A percentile compares a stretch with the other conserved stretches of the same genome.
These are phyloP conservation scores for Bufo gargarizans DNA, from an alignment of 2,113 vertebrate genomes.

Conservation along the genomic window DNA sequence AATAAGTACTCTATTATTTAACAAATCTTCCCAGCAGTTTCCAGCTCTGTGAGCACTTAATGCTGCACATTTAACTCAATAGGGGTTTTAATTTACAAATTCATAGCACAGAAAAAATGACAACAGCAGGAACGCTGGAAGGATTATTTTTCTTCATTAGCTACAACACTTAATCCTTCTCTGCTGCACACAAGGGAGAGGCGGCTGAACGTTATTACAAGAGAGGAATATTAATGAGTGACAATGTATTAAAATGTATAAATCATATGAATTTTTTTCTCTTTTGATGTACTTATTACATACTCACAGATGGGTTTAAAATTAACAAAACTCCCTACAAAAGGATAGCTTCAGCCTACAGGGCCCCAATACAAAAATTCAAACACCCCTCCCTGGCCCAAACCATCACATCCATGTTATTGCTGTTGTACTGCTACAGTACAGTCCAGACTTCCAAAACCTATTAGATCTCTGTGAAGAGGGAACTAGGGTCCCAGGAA, in stretches of 20 bases:
- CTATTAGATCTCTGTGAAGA: too few species aligned
- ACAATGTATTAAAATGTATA: not conserved
- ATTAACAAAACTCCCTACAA: too few species aligned
- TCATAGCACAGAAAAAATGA: not conserved
- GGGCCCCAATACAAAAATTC: too few species aligned
- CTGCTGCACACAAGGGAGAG: not conserved
- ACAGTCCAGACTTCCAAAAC: too few species aligned
- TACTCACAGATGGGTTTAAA: too few species aligned
- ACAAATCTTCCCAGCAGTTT: not conserved
- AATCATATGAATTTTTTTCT: not conserved
- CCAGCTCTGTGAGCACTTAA: not conserved
- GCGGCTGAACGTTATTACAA: not conserved
- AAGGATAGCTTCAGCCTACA: too few species aligned
- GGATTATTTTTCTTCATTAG: constrained; percentile 29
- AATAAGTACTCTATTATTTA: not conserved
- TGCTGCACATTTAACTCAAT: not conserved
- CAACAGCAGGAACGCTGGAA: not conserved
- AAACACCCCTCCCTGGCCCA: not conserved
- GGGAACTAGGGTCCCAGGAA: too few species aligned
- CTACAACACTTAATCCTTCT: not conserved
- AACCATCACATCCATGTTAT: too few species aligned
- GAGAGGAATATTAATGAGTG: not conserved
- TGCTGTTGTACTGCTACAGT: too few species aligned
- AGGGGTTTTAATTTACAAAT: not conserved
- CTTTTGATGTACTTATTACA: too few species aligned